Percentiles rank a stretch among this genome's conserved stretches.
Evolutionary conservation across 92 coral and sea anemone species (phyloP).

Genomic region (Isaurus tuberculatus): DNA sequence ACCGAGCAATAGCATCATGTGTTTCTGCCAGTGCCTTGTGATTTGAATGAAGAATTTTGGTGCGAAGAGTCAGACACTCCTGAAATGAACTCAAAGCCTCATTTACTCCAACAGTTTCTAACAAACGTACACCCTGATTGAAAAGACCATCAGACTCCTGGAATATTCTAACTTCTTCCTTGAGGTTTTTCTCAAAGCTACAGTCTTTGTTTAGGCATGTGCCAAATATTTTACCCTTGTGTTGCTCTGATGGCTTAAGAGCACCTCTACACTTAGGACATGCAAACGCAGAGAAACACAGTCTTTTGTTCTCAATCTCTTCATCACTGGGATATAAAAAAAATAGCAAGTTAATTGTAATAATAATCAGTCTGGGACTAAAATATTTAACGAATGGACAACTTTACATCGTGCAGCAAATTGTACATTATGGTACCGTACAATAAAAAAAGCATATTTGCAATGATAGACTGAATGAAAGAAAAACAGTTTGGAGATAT

Average conservation of each 20-base stretch:
- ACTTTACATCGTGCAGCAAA: too few relatives aligned
- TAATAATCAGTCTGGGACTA: too few relatives aligned
- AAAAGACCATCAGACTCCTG: slow-evolving; percentile 85
- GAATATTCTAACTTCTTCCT: slow-evolving; percentile 71
- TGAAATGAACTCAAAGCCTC: slow-evolving; percentile 82
- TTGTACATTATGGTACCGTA: too few relatives aligned
- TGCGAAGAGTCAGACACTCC: slow-evolving; percentile 87
- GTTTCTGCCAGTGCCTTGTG: slow-evolving; percentile 96
- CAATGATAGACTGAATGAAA: too few relatives aligned
- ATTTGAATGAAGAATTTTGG: slow-evolving; percentile 76
- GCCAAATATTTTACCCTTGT: slow-evolving; percentile 54
- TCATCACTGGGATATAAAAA: slow-evolving; percentile 70
- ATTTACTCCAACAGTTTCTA: slow-evolving; percentile 82
- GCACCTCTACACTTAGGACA: slow-evolving; percentile 87
- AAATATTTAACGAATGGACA: too few relatives aligned
- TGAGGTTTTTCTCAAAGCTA: slow-evolving; percentile 66
- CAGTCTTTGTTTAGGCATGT: slow-evolving; percentile 85
- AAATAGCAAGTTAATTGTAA: too few relatives aligned
- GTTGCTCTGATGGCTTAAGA: slow-evolving; percentile 65
- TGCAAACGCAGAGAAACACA: slow-evolving; percentile 88
- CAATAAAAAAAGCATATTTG: too few relatives aligned
- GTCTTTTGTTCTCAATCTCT: slow-evolving; percentile 82
- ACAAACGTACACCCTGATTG: slow-evolving; percentile 69
- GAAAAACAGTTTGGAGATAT: too few relatives aligned
- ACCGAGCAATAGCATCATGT: slow-evolving; percentile 97